Percentiles rank a stretch among this genome's conserved stretches.
phyloP scores from a whole-genome alignment of 2,888 invertebrate species.

The Carpatolechia fugitivella region DNA sequence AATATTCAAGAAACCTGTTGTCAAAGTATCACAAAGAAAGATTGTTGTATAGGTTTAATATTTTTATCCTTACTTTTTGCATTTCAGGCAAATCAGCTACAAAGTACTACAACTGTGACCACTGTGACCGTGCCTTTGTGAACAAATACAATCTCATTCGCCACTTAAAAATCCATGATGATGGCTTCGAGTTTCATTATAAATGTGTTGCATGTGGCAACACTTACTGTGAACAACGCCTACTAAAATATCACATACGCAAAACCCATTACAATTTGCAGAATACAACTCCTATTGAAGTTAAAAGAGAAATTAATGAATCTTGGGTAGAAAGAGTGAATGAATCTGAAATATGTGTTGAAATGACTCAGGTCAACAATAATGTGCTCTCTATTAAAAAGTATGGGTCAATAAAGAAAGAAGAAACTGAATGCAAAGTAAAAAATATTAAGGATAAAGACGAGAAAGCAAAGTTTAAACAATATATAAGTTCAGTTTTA shows the following conservation, averaged over 20 bases:
- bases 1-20: too few relatives aligned
- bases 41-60: too few relatives aligned
- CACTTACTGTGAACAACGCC: constrained; percentile 49
- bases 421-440: constrained; percentile 10
- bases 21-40: too few relatives aligned
- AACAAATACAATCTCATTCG: constrained; percentile 50
- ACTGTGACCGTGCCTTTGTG: constrained; percentile 50
- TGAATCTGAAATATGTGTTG: constrained; percentile 44
- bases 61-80: too few relatives aligned
- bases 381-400: constrained; percentile 49
- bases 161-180: constrained; percentile 53
- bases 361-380: constrained; percentile 58
- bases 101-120: constrained; percentile 44
- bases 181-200: constrained; percentile 29
- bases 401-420: constrained; percentile 20
- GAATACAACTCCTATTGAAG: constrained; percentile 25
- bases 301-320: constrained; percentile 47
- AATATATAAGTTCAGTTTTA: constrained; percentile 38
- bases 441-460: neutral
- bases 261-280: constrained; percentile 50
- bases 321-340: constrained; percentile 55
- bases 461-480: constrained; percentile 25
- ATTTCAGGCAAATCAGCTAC: constrained; percentile 17
- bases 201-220: constrained; percentile 48
- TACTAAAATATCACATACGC: constrained; percentile 50